A percentile compares a stretch with the other conserved stretches of the same genome.
These are phyloP conservation scores for Drosophila paranaensis DNA, from an alignment of 2,888 invertebrate species.

Conservation along the genomic window DNA sequence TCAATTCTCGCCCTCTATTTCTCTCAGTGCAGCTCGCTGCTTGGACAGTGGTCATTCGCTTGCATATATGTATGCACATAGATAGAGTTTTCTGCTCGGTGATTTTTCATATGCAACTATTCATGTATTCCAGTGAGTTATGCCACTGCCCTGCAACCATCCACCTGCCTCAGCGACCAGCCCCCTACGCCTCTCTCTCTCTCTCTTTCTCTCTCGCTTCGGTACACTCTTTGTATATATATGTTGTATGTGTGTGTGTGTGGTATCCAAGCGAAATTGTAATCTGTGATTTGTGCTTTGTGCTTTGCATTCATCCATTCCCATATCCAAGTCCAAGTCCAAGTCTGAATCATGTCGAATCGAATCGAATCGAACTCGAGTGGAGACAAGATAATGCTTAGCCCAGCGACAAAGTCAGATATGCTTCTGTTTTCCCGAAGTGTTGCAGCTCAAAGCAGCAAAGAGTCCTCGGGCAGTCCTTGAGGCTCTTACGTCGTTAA, in stretches of 20 bases:
- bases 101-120: constrained; percentile 69
- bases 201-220: constrained; percentile 7
- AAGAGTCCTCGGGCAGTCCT: neutral
- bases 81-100: constrained; percentile 67
- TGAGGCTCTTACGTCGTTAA: neutral
- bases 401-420: constrained; percentile 28
- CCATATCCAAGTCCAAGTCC: constrained; percentile 8
- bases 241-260: constrained; percentile 27
- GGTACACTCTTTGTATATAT: constrained; percentile 5
- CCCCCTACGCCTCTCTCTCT: neutral
- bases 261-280: constrained; percentile 51
- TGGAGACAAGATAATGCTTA: constrained; percentile 41
- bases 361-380: constrained; percentile 13
- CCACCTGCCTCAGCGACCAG: constrained; percentile 3
- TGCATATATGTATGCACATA: constrained; percentile 48
- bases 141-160: constrained; percentile 35
- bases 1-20: neutral
- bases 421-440: neutral
- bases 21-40: constrained; percentile 29
- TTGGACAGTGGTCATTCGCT: constrained; percentile 52
- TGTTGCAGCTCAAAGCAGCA: neutral
- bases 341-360: constrained; percentile 3
- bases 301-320: constrained; percentile 46
- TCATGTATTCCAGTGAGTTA: constrained; percentile 64
- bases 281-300: constrained; percentile 62